phyloP scores from a whole-genome alignment of 1,140 invertebrate genomes.

The Parasteatoda tepidariorum region DNA sequence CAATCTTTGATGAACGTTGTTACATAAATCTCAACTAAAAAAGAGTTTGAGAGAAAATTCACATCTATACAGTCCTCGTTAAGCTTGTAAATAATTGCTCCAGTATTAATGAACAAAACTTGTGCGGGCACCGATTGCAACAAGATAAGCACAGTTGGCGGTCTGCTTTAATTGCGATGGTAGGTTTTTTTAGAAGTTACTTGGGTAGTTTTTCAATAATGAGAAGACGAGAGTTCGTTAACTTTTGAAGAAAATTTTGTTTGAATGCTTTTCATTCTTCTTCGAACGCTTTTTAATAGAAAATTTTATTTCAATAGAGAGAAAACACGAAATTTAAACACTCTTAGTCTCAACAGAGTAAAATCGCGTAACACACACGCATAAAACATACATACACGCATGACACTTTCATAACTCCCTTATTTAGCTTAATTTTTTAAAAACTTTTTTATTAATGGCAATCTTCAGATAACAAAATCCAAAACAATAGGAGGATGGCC shows the following conservation, averaged over 20 bases:
- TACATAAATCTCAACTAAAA: background rate
- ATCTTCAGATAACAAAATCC: no score
- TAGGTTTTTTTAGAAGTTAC: background rate
- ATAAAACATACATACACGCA: no score
- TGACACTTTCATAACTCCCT: no score
- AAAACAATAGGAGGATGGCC: no score
- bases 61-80: constrained; percentile 17
- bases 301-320: no score
- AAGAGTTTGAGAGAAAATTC: background rate
- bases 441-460: no score
- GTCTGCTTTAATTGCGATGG: constrained; percentile 46
- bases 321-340: no score
- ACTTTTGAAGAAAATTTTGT: constrained; percentile 6
- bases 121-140: constrained; percentile 44
- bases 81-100: background rate
- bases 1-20: background rate
- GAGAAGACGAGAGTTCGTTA: constrained; percentile 46
- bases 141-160: constrained; percentile 37
- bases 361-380: no score
- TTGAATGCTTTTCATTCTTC: constrained; percentile 4
- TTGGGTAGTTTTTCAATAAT: constrained; percentile 35
- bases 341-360: no score
- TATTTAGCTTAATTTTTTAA: no score
- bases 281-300: constrained; percentile 4
- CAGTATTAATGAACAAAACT: constrained; percentile 48